A percentile compares a stretch with the other conserved stretches of the same genome.
These are phyloP conservation scores for Ostrea denselamellosa DNA, from an alignment of 1,140 invertebrate species.

Conservation along the genomic window DNA sequence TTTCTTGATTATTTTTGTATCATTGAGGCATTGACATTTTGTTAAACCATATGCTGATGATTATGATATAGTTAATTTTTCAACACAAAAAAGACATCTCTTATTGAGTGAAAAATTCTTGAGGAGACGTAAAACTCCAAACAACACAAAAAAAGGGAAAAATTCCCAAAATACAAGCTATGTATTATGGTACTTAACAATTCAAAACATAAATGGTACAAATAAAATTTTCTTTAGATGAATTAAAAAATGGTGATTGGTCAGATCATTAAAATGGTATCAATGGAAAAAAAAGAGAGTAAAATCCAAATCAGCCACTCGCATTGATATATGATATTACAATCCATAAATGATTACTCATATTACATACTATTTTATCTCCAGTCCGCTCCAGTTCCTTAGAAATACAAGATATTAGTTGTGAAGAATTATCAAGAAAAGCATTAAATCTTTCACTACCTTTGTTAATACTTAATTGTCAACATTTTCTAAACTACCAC, in stretches of 20 bases:
- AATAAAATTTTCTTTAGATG: neutral
- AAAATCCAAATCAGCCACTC: conserved; percentile 12
- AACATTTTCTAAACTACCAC: neutral
- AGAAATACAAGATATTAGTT: conserved; percentile 31
- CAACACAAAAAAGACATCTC: too few relatives aligned
- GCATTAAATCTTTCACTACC: neutral
- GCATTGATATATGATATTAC: neutral
- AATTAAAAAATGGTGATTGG: neutral
- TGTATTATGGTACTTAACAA: neutral
- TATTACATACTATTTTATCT: conserved; percentile 18
- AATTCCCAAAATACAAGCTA: neutral
- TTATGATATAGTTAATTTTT: too few relatives aligned
- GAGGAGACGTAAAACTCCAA: too few relatives aligned
- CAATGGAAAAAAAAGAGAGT: neutral
- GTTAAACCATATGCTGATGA: too few relatives aligned
- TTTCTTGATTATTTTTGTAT: neutral
- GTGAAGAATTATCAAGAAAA: neutral
- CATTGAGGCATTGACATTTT: too few relatives aligned
- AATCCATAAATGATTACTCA: neutral
- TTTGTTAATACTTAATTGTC: neutral
- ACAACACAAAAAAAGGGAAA: neutral
- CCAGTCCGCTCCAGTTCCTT: neutral
- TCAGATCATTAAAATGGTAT: conserved; percentile 1
- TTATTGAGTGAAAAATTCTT: too few relatives aligned
- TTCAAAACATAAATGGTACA: too few relatives aligned